Base-by-base conservation (phyloP, 2,113 vertebrate species). In the Chaenogobius annularis region DNA sequence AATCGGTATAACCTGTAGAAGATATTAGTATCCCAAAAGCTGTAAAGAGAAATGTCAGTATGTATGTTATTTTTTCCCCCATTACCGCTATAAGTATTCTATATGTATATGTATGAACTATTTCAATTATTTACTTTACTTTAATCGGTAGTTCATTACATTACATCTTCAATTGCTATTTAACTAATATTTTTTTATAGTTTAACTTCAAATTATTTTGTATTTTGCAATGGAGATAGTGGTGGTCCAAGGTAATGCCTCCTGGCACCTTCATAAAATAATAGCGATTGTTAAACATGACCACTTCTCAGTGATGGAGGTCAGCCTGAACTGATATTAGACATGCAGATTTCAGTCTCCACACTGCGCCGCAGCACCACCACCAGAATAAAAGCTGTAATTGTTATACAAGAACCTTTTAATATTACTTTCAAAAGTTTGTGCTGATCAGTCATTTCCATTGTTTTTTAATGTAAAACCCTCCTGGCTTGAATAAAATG, bases 381-480 rank as follows among this genome's bases (percentile, higher is more conserved):
- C 35, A 20, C 61, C 10, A 17, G 61, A 43, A 63, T 40, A 40
- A 40, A 63, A 40, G 8, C 35, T 13, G 15, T 58, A 26, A 58
- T 58, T 40, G 35, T 40, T 63, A 10, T 63, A 63, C 13, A 19
- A 37, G 14, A 37, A 37, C 17, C 58, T 35, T 14, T 31, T 61
- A 31, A 61, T 35, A 63, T 40, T n/a, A n/a, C 15, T n/a, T 40
- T 43, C 17, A 40, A 61, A n/a, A 63, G 35, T 63, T 12, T 62
- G 14, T 63, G 61, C 61, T 63, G 35, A 43, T 63, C 17, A 63
- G 10, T n/a, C 61, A 63, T 43, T 63, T 63, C 43, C 19, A 40
- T 40, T 63, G 61, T 63, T 43, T 63, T 63, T 63, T 43, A 63
- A 63, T 63, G 61, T 63, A 40, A 63, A n/a, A n/a, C 19, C 37